phyloP scores from a whole-genome alignment of 2,888 invertebrate genomes.

The Hirtodrosophila alboralis region DNA sequence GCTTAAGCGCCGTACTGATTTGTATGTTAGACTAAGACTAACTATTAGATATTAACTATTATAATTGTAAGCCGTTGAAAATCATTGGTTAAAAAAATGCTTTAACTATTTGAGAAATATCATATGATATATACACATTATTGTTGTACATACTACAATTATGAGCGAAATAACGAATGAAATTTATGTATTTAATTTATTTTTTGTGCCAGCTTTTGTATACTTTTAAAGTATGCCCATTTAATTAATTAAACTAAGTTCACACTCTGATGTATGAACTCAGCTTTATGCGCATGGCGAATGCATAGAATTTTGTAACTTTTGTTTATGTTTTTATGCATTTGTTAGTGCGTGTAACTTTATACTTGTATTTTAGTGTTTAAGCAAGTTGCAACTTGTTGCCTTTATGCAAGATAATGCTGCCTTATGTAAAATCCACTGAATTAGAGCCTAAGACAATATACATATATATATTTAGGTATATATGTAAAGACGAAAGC shows the following conservation, averaged over 20 bases:
- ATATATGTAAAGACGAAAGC: slow-evolving; percentile 12
- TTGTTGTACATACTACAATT: slow-evolving; percentile 35
- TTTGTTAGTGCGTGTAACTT: background rate
- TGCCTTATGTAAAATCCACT: slow-evolving; percentile 77
- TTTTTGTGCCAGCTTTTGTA: slow-evolving; percentile 62
- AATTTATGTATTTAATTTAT: slow-evolving; percentile 34
- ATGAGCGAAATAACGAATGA: slow-evolving; percentile 3
- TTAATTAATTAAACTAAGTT: slow-evolving; percentile 12
- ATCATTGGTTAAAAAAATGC: slow-evolving; percentile 76
- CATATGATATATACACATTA: slow-evolving; percentile 38
- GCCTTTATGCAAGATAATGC: slow-evolving; percentile 61
- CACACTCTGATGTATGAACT: slow-evolving; percentile 2
- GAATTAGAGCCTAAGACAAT: slow-evolving; percentile 40
- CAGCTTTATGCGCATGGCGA: no score
- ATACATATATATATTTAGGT: no score
- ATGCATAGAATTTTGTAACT: no score
- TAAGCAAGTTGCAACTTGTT: slow-evolving; percentile 37
- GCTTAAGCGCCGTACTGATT: slow-evolving; percentile 64
- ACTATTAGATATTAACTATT: slow-evolving; percentile 15
- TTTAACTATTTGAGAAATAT: slow-evolving; percentile 74
- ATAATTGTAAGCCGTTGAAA: slow-evolving; percentile 34
- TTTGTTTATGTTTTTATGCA: no score
- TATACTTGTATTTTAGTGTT: slow-evolving; percentile 34
- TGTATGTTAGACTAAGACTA: slow-evolving; percentile 56
- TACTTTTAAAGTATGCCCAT: slow-evolving; percentile 41